Base-by-base conservation (phyloP, 2,888 invertebrate species). In the Agrotis segetum region DNA sequence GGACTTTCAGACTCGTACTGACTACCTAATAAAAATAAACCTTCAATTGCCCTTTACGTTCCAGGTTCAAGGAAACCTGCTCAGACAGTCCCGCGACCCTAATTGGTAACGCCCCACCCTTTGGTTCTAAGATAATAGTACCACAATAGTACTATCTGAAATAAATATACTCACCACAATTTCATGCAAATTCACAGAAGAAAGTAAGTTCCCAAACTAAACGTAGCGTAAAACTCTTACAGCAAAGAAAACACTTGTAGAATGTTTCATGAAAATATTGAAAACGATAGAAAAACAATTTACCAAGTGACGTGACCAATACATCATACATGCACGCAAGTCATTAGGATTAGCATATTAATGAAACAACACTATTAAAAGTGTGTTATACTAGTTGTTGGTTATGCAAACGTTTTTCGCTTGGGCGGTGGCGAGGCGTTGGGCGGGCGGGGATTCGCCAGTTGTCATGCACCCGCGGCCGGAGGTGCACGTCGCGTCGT, bases 391-490 rank as follows among this genome's bases (percentile, higher is more conserved):
- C 19, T 72, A 75, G 69, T 72, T 82, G 56, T 66, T 86, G 85
- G 85, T 87, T 88, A 85, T 88, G 87, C 87, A 90, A 91, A 90
- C 86, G 88, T 88, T 90, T 90, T 89, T 87, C 86, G 89, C 84
- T 93, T 92, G 95, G 95, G 95, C 95, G 95, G 91, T 88, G 89
- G 89, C 86, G 87, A 80, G 86, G 84, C 80, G 87, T 88, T 92
- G 93, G 94, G 94, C 94, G 94, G 95, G 94, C 94, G 94, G 93
- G 87, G 91, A 81, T 71, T 47, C 78, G 76, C 86, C 92, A 95
- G 95, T 95, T 90, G 92, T 87, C 88, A 92, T 92, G 93, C 89
- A 87, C 73, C 87, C 85, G 85, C 81, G 87, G 89, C 61, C 67
- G 83, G 71, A 77, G 88, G 81, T 80, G 90, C 88, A 90, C 93